Conservation (phyloP, 2,888 invertebrate genomes). For the Anthrax anthrax region DNA sequence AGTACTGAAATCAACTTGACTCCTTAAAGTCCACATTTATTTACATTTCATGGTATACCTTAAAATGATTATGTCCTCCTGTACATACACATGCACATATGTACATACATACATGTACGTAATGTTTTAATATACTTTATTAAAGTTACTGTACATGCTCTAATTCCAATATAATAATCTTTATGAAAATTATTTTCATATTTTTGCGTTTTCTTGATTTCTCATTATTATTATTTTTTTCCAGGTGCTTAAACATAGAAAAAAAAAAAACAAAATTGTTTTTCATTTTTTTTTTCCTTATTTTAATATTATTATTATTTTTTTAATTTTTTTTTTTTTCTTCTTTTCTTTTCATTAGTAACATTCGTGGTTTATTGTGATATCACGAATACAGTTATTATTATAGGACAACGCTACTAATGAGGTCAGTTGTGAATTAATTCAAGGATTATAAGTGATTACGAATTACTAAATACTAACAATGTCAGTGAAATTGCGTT, state of each 20-base stretch:
- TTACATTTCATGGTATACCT: not conserved
- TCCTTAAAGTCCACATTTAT: not conserved
- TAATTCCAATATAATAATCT: too few relatives aligned
- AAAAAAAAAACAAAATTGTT: too few relatives aligned
- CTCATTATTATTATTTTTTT: not conserved
- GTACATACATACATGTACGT: too few relatives aligned
- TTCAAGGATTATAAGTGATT: constrained; percentile 12
- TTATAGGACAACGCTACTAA: constrained; percentile 1
- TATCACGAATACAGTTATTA: constrained; percentile 2
- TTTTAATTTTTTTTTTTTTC: constrained; percentile 1
- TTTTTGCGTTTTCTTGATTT: constrained; percentile 3
- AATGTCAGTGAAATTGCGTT: too few relatives aligned
- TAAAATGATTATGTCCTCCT: constrained; percentile 1
- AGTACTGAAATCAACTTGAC: too few relatives aligned
- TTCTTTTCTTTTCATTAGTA: not conserved
- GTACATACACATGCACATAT: too few relatives aligned
- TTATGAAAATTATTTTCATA: constrained; percentile 7
- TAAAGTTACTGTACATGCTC: too few relatives aligned
- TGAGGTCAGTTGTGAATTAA: constrained; percentile 13
- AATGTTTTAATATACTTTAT: too few relatives aligned
- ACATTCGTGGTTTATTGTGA: not conserved
- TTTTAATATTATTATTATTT: too few relatives aligned
- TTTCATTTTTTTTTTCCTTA: too few relatives aligned
- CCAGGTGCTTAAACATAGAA: too few relatives aligned
- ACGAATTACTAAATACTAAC: too few relatives aligned